Evolutionary conservation across 2,888 invertebrate genomes (phyloP).

Genomic region (Ennomos quercinarius): DNA sequence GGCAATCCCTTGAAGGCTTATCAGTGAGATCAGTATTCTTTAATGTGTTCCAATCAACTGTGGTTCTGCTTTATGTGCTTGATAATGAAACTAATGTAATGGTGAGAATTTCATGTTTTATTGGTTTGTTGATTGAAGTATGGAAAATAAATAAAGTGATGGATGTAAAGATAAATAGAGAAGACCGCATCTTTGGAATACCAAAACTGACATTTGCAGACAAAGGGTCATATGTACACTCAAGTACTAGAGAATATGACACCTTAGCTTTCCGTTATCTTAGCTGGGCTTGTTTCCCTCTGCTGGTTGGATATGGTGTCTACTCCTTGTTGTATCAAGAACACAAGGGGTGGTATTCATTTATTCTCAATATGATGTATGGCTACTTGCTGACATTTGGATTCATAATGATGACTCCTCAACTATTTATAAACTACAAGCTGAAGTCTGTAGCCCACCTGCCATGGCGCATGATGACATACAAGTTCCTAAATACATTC

Average conservation of each 20-base stretch:
- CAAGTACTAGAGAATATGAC: slow-evolving; percentile 97
- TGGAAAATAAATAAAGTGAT: slow-evolving; percentile 99
- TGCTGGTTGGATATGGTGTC: slow-evolving; percentile 96
- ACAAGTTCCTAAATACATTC: slow-evolving; percentile 99
- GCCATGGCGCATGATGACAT: slow-evolving; percentile 99
- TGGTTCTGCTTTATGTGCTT: slow-evolving; percentile 97
- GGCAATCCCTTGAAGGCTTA: slow-evolving; percentile 98
- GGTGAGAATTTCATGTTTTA: slow-evolving; percentile 96
- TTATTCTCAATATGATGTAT: slow-evolving; percentile 97
- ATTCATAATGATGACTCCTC: slow-evolving; percentile 99
- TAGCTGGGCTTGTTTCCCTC: slow-evolving; percentile 97
- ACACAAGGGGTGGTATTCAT: slow-evolving; percentile 99
- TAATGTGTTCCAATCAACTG: slow-evolving; percentile 98
- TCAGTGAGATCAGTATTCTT: slow-evolving; percentile 99
- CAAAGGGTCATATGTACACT: slow-evolving; percentile 98
- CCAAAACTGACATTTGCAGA: slow-evolving; percentile 94
- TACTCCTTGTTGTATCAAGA: slow-evolving; percentile 98
- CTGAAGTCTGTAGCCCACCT: slow-evolving; percentile 99
- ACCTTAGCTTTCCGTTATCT: slow-evolving; percentile 98
- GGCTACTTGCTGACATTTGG: slow-evolving; percentile 99
- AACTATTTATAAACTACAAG: slow-evolving; percentile 99
- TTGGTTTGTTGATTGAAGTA: slow-evolving; percentile 97
- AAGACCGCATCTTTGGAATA: slow-evolving; percentile 91
- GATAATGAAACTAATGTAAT: slow-evolving; percentile 99
- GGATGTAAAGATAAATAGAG: slow-evolving; percentile 92